Percentiles rank a stretch among this genome's conserved stretches.
Evolutionary conservation across 2,888 invertebrate genomes (phyloP).

Genomic region (Drosophila diplacantha): DNA sequence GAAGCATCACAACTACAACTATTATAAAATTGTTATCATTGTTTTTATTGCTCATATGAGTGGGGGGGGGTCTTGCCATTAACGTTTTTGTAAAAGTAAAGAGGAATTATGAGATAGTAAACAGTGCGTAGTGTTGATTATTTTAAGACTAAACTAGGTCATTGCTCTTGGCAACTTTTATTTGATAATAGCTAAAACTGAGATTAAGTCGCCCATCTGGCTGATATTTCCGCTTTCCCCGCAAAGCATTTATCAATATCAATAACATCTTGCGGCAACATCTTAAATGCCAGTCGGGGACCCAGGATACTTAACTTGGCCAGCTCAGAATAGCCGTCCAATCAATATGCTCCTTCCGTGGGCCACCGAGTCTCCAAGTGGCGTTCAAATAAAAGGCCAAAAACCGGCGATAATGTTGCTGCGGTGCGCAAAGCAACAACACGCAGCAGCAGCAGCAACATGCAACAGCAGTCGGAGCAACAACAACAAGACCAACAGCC

Average conservation of each 20-base stretch:
- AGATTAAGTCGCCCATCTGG: neutral
- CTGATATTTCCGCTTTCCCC: neutral
- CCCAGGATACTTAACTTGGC: conserved; percentile 15
- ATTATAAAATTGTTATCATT: neutral
- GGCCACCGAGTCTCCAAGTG: conserved; percentile 27
- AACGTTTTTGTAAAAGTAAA: neutral
- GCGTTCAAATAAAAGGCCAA: conserved; percentile 54
- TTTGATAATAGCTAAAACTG: neutral
- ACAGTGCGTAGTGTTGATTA: neutral
- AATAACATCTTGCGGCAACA: conserved; percentile 18
- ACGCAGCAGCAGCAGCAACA: conserved; percentile 5
- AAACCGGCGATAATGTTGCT: conserved; percentile 65
- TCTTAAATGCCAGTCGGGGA: conserved; percentile 18
- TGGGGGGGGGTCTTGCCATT: neutral
- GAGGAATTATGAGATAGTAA: neutral
- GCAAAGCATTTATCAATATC: conserved; percentile 24
- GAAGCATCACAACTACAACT: neutral
- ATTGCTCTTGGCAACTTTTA: neutral
- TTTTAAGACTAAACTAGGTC: neutral
- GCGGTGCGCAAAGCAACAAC: conserved; percentile 60
- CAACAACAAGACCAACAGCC: conserved; percentile 26
- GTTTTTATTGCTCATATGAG: neutral
- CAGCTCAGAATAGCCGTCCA: conserved; percentile 41
- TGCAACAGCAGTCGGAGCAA: conserved; percentile 31
- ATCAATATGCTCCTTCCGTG: conserved; percentile 48